These are phyloP conservation scores for Gymnorhina tibicen DNA, from an alignment of 2,113 vertebrate genomes.

Conservation along the genomic window DNA sequence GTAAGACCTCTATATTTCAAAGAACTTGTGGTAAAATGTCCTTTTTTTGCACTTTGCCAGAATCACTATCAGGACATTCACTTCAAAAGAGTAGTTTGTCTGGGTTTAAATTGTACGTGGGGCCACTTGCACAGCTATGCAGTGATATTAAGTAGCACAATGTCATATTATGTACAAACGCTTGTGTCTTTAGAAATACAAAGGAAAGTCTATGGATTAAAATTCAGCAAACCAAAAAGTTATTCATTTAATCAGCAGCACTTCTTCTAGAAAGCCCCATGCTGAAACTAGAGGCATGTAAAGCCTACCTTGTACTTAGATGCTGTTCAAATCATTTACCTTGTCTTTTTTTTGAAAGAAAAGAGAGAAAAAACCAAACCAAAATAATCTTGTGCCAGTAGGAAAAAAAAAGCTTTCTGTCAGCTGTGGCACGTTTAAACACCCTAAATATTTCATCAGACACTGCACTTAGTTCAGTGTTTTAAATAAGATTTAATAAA, in stretches of 20 bases:
- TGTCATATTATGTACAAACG: neutral
- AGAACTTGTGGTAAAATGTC: neutral
- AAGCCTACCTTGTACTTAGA: neutral
- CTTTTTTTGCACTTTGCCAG: neutral
- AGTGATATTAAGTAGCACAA: neutral
- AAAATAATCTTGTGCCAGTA: neutral
- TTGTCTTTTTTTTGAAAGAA: neutral
- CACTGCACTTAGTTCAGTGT: constrained; percentile 82
- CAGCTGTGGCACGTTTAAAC: constrained; percentile 68
- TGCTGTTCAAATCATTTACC: neutral
- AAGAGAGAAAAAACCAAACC: neutral
- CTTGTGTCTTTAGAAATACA: neutral
- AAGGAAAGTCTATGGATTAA: neutral
- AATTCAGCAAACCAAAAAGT: neutral
- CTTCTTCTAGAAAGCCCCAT: neutral
- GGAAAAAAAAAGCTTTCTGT: constrained; percentile 41
- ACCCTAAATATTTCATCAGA: constrained; percentile 86
- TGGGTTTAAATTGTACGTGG: neutral
- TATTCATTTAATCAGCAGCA: neutral
- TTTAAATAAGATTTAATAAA: constrained; percentile 90
- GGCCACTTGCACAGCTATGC: neutral
- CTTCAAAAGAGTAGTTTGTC: neutral
- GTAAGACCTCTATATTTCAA: neutral
- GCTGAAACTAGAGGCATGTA: neutral
- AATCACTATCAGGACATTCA: neutral